These are phyloP conservation scores for Cabera pusaria DNA, from an alignment of 2,888 invertebrate species.

Conservation along the genomic window DNA sequence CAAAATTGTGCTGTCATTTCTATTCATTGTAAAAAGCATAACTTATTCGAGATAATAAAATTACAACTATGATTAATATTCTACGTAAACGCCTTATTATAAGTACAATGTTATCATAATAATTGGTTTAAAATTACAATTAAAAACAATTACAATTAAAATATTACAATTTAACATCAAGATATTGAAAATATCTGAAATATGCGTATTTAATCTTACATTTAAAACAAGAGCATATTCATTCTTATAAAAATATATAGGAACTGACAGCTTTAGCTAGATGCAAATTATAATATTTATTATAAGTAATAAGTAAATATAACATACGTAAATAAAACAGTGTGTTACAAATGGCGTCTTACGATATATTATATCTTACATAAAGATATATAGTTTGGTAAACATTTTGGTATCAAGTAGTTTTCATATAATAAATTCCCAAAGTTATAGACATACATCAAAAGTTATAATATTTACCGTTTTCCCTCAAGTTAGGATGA, in stretches of 20 bases:
- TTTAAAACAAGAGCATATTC: neutral
- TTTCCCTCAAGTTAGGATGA: too few relatives aligned
- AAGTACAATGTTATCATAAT: too few relatives aligned
- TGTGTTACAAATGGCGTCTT: too few relatives aligned
- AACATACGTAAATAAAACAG: too few relatives aligned
- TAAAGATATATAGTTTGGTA: conserved; percentile 7
- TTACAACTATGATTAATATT: too few relatives aligned
- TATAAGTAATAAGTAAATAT: too few relatives aligned
- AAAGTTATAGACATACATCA: too few relatives aligned
- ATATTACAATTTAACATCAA: too few relatives aligned
- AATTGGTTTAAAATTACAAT: neutral
- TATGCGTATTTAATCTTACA: neutral
- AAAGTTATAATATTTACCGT: too few relatives aligned
- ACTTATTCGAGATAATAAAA: conserved; percentile 14
- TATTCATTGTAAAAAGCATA: too few relatives aligned
- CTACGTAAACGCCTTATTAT: neutral
- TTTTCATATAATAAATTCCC: neutral
- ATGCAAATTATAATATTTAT: too few relatives aligned
- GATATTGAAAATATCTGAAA: neutral
- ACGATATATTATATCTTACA: neutral
- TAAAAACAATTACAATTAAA: neutral
- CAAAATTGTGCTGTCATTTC: too few relatives aligned
- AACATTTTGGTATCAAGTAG: conserved; percentile 7
- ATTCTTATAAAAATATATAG: conserved; percentile 3
- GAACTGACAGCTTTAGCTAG: conserved; percentile 1